phyloP scores from a whole-genome alignment of 2,888 invertebrate species.

The Cephus spinipes region DNA sequence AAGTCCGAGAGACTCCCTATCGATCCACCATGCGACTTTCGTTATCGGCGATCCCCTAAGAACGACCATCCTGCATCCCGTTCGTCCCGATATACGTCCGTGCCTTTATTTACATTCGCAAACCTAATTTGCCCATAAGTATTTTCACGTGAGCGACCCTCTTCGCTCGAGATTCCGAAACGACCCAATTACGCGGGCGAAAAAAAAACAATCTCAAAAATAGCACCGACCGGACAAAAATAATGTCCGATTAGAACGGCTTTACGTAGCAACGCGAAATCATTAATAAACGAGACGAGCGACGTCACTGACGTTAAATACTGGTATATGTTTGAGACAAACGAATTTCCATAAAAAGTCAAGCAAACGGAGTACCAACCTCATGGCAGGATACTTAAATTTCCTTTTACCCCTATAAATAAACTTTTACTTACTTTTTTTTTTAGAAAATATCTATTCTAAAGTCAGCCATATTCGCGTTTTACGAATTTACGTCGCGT shows the following conservation, averaged over 20 bases:
- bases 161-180: neutral
- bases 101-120: neutral
- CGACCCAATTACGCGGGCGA: neutral
- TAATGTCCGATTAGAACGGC: neutral
- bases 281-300: neutral
- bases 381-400: neutral
- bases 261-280: neutral
- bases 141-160: neutral
- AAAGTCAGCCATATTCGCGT: too few species aligned
- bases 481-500: too few species aligned
- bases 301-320: neutral
- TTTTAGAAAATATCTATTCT: too few species aligned
- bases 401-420: neutral
- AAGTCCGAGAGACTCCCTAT: neutral
- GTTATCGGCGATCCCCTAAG: neutral
- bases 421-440: neutral
- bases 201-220: neutral
- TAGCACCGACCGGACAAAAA: neutral
- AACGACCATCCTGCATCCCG: neutral
- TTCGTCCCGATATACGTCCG: neutral
- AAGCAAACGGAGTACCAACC: neutral
- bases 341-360: neutral
- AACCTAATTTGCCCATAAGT: neutral
- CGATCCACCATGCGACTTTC: neutral
- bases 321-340: neutral